Conservation (phyloP, 2,113 vertebrate genomes). For the Rhinolophus ferrumequinum region DNA sequence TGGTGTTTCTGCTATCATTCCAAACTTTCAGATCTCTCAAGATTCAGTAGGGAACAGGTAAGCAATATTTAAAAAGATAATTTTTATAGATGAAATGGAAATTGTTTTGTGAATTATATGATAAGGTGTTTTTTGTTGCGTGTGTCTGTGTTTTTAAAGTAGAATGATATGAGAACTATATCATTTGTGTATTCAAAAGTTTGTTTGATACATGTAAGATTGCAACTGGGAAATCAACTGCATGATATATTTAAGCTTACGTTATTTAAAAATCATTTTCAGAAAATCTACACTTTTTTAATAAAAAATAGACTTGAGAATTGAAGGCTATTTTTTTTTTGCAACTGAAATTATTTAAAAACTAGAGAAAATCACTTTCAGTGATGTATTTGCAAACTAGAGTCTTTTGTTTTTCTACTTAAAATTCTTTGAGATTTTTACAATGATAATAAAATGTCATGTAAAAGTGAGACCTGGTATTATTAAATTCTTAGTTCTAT, state of each 20-base stretch:
- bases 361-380: slow-evolving; percentile 24
- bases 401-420: slow-evolving; percentile 22
- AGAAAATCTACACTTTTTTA: neutral
- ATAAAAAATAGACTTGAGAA: slow-evolving; percentile 22
- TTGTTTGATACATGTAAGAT: slow-evolving; percentile 16
- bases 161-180: neutral
- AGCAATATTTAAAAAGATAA: slow-evolving; percentile 69
- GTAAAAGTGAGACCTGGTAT: neutral
- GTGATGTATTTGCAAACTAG: slow-evolving; percentile 29
- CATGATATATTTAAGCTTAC: slow-evolving; percentile 10
- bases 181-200: slow-evolving; percentile 13
- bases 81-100: slow-evolving; percentile 50
- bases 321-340: slow-evolving; percentile 42
- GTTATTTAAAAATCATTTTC: slow-evolving; percentile 36
- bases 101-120: neutral
- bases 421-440: slow-evolving; percentile 47
- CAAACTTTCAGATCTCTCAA: slow-evolving; percentile 87
- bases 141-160: slow-evolving; percentile 6
- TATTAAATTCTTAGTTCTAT: slow-evolving; percentile 23
- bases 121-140: neutral
- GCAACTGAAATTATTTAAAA: slow-evolving; percentile 42
- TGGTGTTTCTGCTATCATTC: slow-evolving; percentile 86
- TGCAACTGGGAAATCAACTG: slow-evolving; percentile 23
- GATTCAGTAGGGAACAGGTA: slow-evolving; percentile 89
- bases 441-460: slow-evolving; percentile 15